Evolutionary conservation across 2,888 invertebrate species (phyloP).

Genomic region (Ctenicera cuprea): DNA sequence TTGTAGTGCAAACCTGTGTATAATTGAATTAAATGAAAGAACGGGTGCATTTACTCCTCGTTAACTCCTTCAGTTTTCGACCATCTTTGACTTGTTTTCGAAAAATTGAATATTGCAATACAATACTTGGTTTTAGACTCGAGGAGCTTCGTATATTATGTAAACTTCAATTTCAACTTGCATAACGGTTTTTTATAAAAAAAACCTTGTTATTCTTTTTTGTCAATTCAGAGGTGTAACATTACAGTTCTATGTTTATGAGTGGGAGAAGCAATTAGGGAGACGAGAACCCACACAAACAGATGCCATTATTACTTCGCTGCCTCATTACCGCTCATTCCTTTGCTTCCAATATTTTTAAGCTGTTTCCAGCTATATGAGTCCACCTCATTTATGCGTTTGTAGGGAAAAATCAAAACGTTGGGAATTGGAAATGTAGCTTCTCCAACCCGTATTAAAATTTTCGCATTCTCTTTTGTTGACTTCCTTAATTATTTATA

Average conservation of each 20-base stretch:
- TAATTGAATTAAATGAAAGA: background rate
- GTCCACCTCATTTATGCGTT: slow-evolving; percentile 3
- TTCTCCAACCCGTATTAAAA: too few relatives aligned
- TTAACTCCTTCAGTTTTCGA: too few relatives aligned
- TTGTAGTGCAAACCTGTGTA: background rate
- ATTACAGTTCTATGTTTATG: slow-evolving; percentile 12
- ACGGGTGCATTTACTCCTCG: background rate
- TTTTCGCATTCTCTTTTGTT: too few relatives aligned
- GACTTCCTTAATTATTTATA: too few relatives aligned
- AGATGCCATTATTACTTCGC: slow-evolving; percentile 20
- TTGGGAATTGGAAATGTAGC: background rate
- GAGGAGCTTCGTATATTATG: background rate
- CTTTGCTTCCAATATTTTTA: slow-evolving; percentile 17
- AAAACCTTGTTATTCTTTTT: slow-evolving; percentile 8
- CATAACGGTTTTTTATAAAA: background rate
- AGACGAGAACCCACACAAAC: slow-evolving; percentile 24
- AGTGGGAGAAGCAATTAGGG: slow-evolving; percentile 10
- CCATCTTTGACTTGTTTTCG: too few relatives aligned
- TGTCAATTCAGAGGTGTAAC: slow-evolving; percentile 19
- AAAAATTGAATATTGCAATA: background rate
- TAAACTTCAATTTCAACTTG: background rate
- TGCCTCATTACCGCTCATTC: slow-evolving; percentile 22
- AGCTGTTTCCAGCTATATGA: background rate
- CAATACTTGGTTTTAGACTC: background rate
- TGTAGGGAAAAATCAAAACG: background rate